Conservation (phyloP, 1,140 invertebrate genomes). For the Sycophaga agraensis region DNA sequence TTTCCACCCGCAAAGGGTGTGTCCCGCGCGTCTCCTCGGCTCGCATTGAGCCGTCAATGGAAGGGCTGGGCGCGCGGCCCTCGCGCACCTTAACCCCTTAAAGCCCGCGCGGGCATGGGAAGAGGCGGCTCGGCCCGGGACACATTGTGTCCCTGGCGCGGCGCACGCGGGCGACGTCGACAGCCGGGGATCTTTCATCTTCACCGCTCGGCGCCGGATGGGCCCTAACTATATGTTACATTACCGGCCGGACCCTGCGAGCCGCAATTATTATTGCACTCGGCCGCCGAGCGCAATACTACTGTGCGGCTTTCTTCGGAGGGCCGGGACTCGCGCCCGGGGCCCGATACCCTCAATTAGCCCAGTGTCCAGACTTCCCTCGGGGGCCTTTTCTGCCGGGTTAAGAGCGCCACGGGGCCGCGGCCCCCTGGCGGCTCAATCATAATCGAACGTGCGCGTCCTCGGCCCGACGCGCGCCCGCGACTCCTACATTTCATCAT, state of each 20-base stretch:
- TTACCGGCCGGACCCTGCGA: slow-evolving; percentile 43
- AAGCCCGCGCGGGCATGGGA: slow-evolving; percentile 29
- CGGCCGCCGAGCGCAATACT: slow-evolving; percentile 36
- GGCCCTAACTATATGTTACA: slow-evolving; percentile 51
- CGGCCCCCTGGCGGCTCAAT: background rate
- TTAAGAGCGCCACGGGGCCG: too few relatives aligned
- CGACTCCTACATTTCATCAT: background rate
- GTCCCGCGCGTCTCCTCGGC: slow-evolving; percentile 38
- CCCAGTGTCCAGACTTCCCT: background rate
- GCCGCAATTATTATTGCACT: slow-evolving; percentile 49
- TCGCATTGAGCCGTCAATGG: slow-evolving; percentile 55
- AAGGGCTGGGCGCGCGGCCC: slow-evolving; percentile 15
- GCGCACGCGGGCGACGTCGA: background rate
- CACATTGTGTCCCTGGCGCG: slow-evolving; percentile 35
- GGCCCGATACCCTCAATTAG: slow-evolving; percentile 22
- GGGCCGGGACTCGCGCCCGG: background rate
- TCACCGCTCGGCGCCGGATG: slow-evolving; percentile 43
- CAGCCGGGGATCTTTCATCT: slow-evolving; percentile 48
- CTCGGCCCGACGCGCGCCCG: background rate
- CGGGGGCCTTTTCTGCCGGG: background rate
- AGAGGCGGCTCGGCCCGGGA: background rate
- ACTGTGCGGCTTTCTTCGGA: slow-evolving; percentile 42
- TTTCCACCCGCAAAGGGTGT: slow-evolving; percentile 48
- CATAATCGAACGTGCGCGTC: background rate
- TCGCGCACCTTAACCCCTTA: slow-evolving; percentile 43